phyloP scores from a whole-genome alignment of 2,113 vertebrate genomes.

The Tringa solitaria region DNA sequence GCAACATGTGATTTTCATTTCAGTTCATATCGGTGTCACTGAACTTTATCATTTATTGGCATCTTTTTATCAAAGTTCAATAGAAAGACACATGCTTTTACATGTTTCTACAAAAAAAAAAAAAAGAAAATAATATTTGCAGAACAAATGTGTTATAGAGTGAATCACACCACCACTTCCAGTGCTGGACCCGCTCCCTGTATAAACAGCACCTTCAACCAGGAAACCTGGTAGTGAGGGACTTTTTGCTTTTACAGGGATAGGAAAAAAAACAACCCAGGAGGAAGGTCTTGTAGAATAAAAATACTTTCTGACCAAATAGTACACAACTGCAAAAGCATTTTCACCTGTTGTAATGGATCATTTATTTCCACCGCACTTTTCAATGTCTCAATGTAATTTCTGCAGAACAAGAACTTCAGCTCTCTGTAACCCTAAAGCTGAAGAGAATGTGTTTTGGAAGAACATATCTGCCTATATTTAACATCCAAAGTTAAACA shows the following conservation, averaged over 20 bases:
- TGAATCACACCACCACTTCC: not conserved
- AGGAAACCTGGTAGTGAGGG: not conserved
- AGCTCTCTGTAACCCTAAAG: not conserved
- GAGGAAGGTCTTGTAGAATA: not conserved
- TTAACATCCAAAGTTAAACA: not conserved
- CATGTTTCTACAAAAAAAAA: not conserved
- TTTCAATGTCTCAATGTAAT: not conserved
- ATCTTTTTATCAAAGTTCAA: constrained; percentile 1
- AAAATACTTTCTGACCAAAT: constrained; percentile 18
- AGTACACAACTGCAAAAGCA: not conserved
- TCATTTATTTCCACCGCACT: constrained; percentile 12
- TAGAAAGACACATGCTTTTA: not conserved
- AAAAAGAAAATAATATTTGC: not conserved
- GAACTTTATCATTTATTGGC: not conserved
- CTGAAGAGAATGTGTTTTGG: not conserved
- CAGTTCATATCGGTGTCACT: not conserved
- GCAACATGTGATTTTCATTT: not conserved
- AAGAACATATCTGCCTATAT: not conserved
- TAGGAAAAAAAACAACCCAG: not conserved
- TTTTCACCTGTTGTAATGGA: constrained; percentile 56
- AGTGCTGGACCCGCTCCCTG: not conserved
- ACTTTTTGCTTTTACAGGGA: not conserved
- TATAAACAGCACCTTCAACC: not conserved
- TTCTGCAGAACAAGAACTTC: not conserved
- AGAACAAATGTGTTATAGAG: not conserved